Base-by-base conservation (phyloP, 2,888 invertebrate species). In the Neoascia interrupta region DNA sequence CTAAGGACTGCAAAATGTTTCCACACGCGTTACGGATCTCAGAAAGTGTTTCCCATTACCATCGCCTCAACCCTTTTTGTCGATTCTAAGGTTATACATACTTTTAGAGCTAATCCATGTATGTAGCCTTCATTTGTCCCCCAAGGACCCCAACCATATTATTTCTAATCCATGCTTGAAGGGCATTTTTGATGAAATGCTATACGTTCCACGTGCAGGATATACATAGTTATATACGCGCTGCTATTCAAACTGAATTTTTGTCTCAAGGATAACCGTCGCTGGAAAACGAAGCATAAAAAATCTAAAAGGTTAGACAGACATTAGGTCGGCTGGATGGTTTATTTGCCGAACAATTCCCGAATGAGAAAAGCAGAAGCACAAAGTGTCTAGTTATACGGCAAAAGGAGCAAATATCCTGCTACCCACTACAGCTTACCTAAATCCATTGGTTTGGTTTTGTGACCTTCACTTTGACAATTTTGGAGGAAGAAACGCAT, bases 251-350 rank as follows among this genome's bases (percentile, higher is more conserved):
- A 60, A 73, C 34, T 11, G 16, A 53, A 60, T 36, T 54, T 37
- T 43, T 19, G 74, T 74, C 74, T 74, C 74, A 74, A 74, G 74
- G 74, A 68, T 74, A 58, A 54, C 31, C 37, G 43, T 23, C 10
- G 5, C 37, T 6, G 6, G 15, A 13, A 13, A 3, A 11, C 39
- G 47, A 47, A 15, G 36, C 19, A 66, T 58, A 37, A 60, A n/a
- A 73, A 37, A 53, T 53, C 41, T 39, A 34, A 68, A 68, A 74
- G 74, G 68, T 74, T 74, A 74, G 60, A 26, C 53, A 68, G 74
- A 54, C 68, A 74, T 68, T 60, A 26, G 13, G 60, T 28, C 53
- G 68, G 43, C 53, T 51, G 45, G 53, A 53, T 39, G 43, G 31
- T 45, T 66, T 53, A 45, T 63, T 53, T 39, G 41, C 43, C 31